Percentiles rank a stretch among this genome's conserved stretches.
Evolutionary conservation across 2,797 vertebrate species (phyloP).

Genomic region (Coendou prehensilis): DNA sequence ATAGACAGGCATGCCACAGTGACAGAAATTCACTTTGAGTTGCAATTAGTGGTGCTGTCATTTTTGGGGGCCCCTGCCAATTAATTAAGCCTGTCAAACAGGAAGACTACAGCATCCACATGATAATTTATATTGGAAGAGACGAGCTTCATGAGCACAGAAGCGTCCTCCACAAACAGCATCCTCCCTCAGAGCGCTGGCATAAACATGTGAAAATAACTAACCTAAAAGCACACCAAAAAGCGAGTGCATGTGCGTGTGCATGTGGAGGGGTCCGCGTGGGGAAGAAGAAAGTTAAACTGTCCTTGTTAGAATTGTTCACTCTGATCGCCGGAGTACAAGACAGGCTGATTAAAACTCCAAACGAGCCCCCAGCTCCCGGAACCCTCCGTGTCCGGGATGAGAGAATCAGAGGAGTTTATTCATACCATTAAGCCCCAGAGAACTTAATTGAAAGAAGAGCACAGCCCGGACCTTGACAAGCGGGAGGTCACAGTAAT

Average conservation of each 20-base stretch:
- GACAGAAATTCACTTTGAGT: conserved; percentile 92
- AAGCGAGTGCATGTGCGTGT: not conserved
- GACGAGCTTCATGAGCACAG: conserved; percentile 83
- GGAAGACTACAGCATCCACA: conserved; percentile 90
- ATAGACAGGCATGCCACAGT: conserved; percentile 85
- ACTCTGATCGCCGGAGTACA: conserved; percentile 89
- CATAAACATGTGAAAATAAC: not conserved
- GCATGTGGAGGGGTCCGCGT: fast-evolving
- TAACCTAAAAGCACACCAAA: conserved; percentile 51
- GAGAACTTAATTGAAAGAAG: conserved; percentile 98
- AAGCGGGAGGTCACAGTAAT: conserved; percentile 99
- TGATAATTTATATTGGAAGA: conserved; percentile 97
- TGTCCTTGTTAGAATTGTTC: conserved; percentile 92
- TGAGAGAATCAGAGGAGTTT: conserved; percentile 93
- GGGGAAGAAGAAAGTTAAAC: conserved; percentile 89
- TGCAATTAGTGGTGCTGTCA: conserved; percentile 96
- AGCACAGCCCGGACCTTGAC: conserved; percentile 98
- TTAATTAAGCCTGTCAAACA: conserved; percentile 94
- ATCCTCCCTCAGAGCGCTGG: conserved; percentile 82
- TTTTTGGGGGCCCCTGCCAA: conserved; percentile 92
- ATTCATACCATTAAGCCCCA: conserved; percentile 95
- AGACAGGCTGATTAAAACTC: conserved; percentile 93
- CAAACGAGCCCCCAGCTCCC: conserved; percentile 91
- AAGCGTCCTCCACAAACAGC: conserved; percentile 75
- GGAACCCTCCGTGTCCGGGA: conserved; percentile 91